These are phyloP conservation scores for Chaetura pelagica DNA, from an alignment of 2,113 vertebrate genomes.

Conservation along the genomic window DNA sequence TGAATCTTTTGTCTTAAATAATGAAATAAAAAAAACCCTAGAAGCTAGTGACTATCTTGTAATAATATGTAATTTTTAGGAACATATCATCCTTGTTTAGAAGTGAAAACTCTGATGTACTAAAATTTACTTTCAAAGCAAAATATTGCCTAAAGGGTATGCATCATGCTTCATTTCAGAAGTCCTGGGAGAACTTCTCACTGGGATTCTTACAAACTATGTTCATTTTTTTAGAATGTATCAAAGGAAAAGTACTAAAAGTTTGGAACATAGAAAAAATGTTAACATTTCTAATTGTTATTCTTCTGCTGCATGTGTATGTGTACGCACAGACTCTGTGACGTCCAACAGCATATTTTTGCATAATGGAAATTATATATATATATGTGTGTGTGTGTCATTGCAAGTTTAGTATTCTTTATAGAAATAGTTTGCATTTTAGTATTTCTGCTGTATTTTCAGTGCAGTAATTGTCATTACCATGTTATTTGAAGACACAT, in stretches of 20 bases:
- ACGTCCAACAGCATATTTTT: neutral
- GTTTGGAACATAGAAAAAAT: neutral
- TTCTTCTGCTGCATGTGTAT: neutral
- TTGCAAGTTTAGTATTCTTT: neutral
- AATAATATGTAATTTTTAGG: neutral
- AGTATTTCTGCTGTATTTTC: neutral
- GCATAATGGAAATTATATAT: neutral
- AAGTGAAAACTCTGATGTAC: neutral
- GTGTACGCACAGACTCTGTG: neutral
- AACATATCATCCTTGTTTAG: neutral
- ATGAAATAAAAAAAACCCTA: neutral
- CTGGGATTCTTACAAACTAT: neutral
- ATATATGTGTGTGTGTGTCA: neutral
- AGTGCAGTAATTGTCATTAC: neutral
- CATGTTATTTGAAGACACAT: neutral
- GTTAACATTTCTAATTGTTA: neutral
- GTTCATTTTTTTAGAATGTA: neutral
- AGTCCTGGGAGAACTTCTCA: neutral
- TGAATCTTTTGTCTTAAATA: neutral
- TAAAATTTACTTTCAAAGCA: neutral
- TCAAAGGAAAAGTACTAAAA: neutral
- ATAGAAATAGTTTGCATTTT: neutral
- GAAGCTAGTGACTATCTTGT: neutral
- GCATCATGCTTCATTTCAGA: slow-evolving; percentile 25
- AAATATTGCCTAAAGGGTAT: neutral